Base-by-base conservation (phyloP, 2,797 vertebrate genomes). In the Spizella passerina region DNA sequence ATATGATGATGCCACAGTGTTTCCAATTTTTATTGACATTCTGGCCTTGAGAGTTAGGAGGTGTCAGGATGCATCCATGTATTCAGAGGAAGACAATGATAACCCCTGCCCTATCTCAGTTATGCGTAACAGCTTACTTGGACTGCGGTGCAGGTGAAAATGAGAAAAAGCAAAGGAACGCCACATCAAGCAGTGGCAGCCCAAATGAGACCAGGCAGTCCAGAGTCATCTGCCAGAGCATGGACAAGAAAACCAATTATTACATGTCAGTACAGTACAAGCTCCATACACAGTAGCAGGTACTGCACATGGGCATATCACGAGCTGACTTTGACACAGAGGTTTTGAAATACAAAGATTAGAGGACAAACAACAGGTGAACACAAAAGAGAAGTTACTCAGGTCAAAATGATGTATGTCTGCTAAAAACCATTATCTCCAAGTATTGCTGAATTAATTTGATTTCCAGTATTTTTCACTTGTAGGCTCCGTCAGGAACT, bases 11-110 rank as follows among this genome's bases (percentile, higher is more conserved):
- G 69, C 64, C 63, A 53, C 39, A 70, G 47, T 39, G 39, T 85
- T 96, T 94, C 86, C 46, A 85, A 44, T 80, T 94, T 90, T 90
- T 95, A 95, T 90, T 88, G 83, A 85, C 86, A 77, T 71, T 34
- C 30, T 47, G 65, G 88, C 75, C 65, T 88, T 87, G 68, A 85
- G 75, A 81, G 93, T 95, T 90, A 93, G 36, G 66, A 88, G 56
- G 43, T 87, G 86, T 86, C 92, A 87, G 75, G 71, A 94, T 34
- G 14, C 78, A 80, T 93, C 65, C 87, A 38, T 71, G 55, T 93
- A 80, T 93, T 85, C 41, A 60, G 75, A 86, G 81, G 50, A 68
- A 85, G 68, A 77, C 88, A 84, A 65, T 36, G 75, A 77, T 38
- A 93, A 57, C 18, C 26, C 43, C 43, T 66, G 43, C 52, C 57